Conservation (phyloP, 2,797 vertebrate genomes). For the Phataginus tetradactyla region DNA sequence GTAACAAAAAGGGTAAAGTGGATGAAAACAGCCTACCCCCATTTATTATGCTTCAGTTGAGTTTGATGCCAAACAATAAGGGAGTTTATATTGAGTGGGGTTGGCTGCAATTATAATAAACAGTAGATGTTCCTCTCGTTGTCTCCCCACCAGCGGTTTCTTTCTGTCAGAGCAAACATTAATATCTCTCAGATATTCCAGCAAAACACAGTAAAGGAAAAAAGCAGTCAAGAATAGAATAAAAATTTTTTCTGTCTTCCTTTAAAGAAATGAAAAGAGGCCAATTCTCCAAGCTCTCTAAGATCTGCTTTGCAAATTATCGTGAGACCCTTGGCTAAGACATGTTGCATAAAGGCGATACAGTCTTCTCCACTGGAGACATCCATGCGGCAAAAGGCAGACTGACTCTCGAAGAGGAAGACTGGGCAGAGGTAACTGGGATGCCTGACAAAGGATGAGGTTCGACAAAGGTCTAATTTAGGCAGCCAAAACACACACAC, state of each 20-base stretch:
- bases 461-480: conserved; percentile 24
- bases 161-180: conserved; percentile 46
- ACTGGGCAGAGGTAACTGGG: background rate
- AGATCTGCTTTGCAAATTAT: conserved; percentile 21
- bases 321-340: background rate
- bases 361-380: background rate
- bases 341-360: background rate
- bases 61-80: background rate
- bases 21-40: background rate
- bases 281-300: background rate
- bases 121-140: conserved; percentile 34
- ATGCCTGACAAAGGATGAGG: conserved; percentile 42
- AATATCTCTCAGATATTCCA: conserved; percentile 44
- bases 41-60: background rate
- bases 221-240: conserved; percentile 46
- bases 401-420: background rate
- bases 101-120: background rate
- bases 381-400: background rate
- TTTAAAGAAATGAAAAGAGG: conserved; percentile 62
- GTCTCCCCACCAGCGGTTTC: background rate
- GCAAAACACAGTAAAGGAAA: conserved; percentile 57
- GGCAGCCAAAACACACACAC: background rate
- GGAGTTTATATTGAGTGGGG: background rate
- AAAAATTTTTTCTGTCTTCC: conserved; percentile 32
- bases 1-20: background rate